Conservation (phyloP, 2,113 vertebrate genomes). For the Hepsetus odoe region DNA sequence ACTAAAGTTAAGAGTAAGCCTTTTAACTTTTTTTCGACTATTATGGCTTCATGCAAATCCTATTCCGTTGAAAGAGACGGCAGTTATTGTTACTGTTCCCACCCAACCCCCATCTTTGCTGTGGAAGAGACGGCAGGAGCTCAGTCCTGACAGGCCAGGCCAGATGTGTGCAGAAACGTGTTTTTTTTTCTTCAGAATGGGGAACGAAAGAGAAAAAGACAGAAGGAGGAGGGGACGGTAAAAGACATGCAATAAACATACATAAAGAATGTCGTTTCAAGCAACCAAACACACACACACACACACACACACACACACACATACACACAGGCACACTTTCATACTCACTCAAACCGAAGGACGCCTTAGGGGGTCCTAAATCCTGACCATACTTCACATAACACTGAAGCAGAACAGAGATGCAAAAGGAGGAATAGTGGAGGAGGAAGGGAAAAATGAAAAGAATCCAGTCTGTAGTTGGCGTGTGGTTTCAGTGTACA, state of each 20-base stretch:
- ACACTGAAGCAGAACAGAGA: neutral
- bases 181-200: conserved; percentile 25
- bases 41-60: conserved; percentile 36
- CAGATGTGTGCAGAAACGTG: conserved; percentile 58
- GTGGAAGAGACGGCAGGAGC: conserved; percentile 41
- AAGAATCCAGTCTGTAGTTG: conserved; percentile 41
- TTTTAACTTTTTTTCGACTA: conserved; percentile 23
- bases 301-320: neutral
- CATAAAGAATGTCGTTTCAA: conserved; percentile 15
- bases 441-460: conserved; percentile 29
- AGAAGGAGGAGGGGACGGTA: neutral
- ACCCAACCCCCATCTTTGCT: conserved; percentile 40
- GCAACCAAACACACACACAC: neutral
- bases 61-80: conserved; percentile 27
- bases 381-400: conserved; percentile 21
- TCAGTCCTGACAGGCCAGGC: conserved; percentile 52
- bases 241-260: conserved; percentile 25
- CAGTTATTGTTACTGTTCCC: conserved; percentile 33
- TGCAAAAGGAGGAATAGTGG: neutral
- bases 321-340: too few species aligned
- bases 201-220: neutral
- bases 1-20: neutral
- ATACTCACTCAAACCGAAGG: neutral
- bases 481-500: conserved; percentile 22
- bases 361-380: conserved; percentile 25